Percentiles rank a stretch among this genome's conserved stretches.
Conservation (phyloP, 2,797 vertebrate genomes). For the Clarias laeviceps region DNA sequence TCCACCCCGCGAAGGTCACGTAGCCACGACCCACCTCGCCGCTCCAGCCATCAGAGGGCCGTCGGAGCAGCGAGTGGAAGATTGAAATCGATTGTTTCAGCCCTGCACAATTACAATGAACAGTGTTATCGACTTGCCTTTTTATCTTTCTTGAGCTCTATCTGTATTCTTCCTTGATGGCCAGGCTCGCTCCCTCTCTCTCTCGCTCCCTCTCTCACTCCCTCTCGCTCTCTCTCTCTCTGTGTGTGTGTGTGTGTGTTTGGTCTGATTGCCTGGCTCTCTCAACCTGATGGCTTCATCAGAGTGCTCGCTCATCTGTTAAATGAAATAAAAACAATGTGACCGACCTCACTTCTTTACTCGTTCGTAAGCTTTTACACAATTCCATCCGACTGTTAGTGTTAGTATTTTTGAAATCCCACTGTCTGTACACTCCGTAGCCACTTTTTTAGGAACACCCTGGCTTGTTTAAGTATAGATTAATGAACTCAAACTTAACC, state of each 20-base stretch:
- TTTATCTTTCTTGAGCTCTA: conserved; percentile 23
- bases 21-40: neutral
- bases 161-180: conserved; percentile 22
- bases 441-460: neutral
- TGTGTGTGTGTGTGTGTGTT: conserved; percentile 36
- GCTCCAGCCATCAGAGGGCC: conserved; percentile 36
- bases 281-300: conserved; percentile 39
- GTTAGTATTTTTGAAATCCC: neutral
- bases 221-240: neutral
- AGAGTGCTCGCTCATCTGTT: conserved; percentile 33
- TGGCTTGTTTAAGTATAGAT: neutral
- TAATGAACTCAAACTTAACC: neutral
- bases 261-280: conserved; percentile 22
- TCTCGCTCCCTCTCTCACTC: neutral
- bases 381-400: neutral
- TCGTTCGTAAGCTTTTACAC: neutral
- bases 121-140: conserved; percentile 47
- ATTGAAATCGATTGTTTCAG: conserved; percentile 61
- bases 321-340: conserved; percentile 43
- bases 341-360: neutral
- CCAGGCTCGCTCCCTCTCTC: neutral
- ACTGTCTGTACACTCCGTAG: neutral
- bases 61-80: conserved; percentile 35
- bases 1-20: conserved; percentile 15
- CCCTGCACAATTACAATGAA: conserved; percentile 53